These are phyloP conservation scores for Anoncus sp. DNA, from an alignment of 2,888 invertebrate species.

Conservation along the genomic window DNA sequence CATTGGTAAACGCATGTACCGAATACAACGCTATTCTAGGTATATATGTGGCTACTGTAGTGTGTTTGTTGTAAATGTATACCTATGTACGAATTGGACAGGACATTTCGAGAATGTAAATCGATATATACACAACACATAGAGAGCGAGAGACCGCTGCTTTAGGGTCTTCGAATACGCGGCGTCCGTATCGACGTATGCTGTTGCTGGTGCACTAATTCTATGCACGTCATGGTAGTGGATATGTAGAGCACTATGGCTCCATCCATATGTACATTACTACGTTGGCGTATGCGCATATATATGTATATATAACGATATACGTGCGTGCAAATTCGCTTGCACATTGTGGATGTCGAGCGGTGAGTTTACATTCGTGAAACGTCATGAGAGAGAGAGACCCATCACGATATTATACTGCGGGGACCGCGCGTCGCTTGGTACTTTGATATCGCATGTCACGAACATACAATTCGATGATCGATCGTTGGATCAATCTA, in stretches of 20 bases:
- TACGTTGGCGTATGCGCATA: background rate
- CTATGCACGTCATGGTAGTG: slow-evolving; percentile 47
- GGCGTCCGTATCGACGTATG: slow-evolving; percentile 55
- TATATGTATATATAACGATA: slow-evolving; percentile 4
- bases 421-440: slow-evolving; percentile 3
- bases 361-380: slow-evolving; percentile 52
- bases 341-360: slow-evolving; percentile 49
- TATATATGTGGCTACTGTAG: background rate
- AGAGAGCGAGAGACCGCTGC: slow-evolving; percentile 34
- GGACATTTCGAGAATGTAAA: slow-evolving; percentile 68
- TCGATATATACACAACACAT: slow-evolving; percentile 60
- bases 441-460: slow-evolving; percentile 56
- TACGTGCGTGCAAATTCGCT: slow-evolving; percentile 34
- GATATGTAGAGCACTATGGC: slow-evolving; percentile 2
- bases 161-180: slow-evolving; percentile 45
- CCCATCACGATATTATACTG: slow-evolving; percentile 47
- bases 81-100: slow-evolving; percentile 59
- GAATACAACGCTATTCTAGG: slow-evolving; percentile 14
- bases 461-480: slow-evolving; percentile 50
- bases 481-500: slow-evolving; percentile 49
- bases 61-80: slow-evolving; percentile 12
- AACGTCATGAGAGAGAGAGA: slow-evolving; percentile 52
- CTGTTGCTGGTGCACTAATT: slow-evolving; percentile 49
- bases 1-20: slow-evolving; percentile 8
- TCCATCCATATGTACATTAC: slow-evolving; percentile 21